These are phyloP conservation scores for Menidia beryllina DNA, from an alignment of 2,113 vertebrate genomes.

Conservation along the genomic window DNA sequence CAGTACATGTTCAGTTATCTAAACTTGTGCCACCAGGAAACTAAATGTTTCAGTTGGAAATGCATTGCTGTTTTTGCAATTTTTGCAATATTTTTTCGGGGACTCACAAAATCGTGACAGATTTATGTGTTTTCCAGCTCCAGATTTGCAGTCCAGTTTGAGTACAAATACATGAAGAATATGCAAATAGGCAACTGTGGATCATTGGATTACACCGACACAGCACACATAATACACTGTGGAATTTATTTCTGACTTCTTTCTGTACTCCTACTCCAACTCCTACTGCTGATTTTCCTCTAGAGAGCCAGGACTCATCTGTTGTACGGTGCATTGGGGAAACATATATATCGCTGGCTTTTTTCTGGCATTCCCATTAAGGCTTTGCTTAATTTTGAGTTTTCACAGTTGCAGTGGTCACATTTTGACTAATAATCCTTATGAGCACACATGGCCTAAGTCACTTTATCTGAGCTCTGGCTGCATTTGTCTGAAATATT, in stretches of 20 bases:
- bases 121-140: constrained; percentile 1
- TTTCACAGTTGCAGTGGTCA: constrained; percentile 16
- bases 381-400: constrained; percentile 32
- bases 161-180: constrained; percentile 28
- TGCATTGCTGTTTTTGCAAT: neutral
- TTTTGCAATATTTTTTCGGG: too few relatives aligned
- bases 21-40: neutral
- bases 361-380: constrained; percentile 23
- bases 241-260: constrained; percentile 61
- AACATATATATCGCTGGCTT: constrained; percentile 1
- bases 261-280: constrained; percentile 57
- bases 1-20: neutral
- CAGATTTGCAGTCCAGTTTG: constrained; percentile 24
- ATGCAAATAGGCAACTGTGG: constrained; percentile 45
- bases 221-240: constrained; percentile 47
- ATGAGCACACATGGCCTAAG: constrained; percentile 12
- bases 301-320: constrained; percentile 39
- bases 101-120: neutral
- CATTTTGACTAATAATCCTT: constrained; percentile 51
- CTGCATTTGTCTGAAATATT: constrained; percentile 14
- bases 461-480: constrained; percentile 65
- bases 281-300: constrained; percentile 60
- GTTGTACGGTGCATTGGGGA: constrained; percentile 2
- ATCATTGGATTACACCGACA: constrained; percentile 65
- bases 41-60: constrained; percentile 3